Percentiles rank a stretch among this genome's conserved stretches.
Conservation (phyloP, 2,113 vertebrate genomes). For the Hepsetus odoe region DNA sequence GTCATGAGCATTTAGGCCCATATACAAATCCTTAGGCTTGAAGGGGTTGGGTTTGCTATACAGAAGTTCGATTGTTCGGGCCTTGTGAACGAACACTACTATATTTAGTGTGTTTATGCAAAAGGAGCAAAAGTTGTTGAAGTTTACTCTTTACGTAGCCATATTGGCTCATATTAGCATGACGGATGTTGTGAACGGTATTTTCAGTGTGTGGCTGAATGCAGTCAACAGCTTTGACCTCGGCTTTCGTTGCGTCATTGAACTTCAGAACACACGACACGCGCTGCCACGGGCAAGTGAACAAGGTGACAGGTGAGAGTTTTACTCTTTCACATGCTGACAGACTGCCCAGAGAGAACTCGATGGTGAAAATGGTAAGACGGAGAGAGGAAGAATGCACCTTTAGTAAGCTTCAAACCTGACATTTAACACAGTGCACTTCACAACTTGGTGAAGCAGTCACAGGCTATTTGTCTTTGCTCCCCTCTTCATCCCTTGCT, state of each 20-base stretch:
- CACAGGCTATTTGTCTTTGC: background rate
- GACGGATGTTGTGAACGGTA: background rate
- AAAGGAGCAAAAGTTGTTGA: background rate
- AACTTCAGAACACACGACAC: background rate
- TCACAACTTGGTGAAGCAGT: background rate
- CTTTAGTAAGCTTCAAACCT: background rate
- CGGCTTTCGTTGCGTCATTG: background rate
- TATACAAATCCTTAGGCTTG: too few relatives aligned
- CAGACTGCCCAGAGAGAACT: background rate
- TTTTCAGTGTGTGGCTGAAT: background rate
- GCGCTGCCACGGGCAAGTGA: background rate
- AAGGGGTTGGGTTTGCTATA: background rate
- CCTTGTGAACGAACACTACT: background rate
- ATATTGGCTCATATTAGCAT: slow-evolving; percentile 25
- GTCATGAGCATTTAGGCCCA: too few relatives aligned
- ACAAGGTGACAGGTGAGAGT: background rate
- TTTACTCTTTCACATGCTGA: background rate
- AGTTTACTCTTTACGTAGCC: background rate
- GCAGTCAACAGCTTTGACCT: background rate
- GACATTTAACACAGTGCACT: background rate
- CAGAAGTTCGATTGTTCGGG: background rate
- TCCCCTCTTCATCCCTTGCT: background rate
- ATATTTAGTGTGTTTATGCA: too few relatives aligned
- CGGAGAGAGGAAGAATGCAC: background rate
- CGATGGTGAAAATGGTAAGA: background rate